Conservation (phyloP, 37 sponge, comb jelly and placozoan species). For the Mnemiopsis leidyi region DNA sequence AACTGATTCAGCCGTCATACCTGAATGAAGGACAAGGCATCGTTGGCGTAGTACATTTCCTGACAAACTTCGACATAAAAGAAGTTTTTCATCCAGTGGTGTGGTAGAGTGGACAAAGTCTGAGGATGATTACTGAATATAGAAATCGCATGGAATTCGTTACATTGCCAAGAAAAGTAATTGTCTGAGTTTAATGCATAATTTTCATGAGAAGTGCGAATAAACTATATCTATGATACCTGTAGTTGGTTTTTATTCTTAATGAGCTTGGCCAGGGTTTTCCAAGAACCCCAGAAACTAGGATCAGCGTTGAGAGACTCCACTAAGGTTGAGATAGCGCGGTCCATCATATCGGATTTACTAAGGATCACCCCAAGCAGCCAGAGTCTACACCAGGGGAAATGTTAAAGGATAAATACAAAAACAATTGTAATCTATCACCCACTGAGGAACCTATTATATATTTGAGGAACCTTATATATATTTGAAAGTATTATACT, state of each 20-base stretch:
- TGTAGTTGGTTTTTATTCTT: slow-evolving; percentile 50
- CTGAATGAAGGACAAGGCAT: slow-evolving; percentile 74
- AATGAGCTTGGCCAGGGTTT: slow-evolving; percentile 18
- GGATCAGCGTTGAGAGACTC: slow-evolving; percentile 34
- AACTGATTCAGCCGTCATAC: too few species aligned
- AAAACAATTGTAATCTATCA: too few species aligned
- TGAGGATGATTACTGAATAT: neutral
- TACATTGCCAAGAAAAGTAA: too few species aligned
- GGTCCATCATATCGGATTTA: neutral
- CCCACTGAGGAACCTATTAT: too few species aligned
- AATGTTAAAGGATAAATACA: too few species aligned
- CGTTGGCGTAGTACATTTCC: slow-evolving; percentile 73
- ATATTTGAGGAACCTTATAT: too few species aligned
- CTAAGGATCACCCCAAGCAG: slow-evolving; percentile 9
- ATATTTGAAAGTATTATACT: too few species aligned
- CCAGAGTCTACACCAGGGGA: neutral
- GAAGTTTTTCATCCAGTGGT: slow-evolving; percentile 88
- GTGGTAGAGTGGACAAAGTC: slow-evolving; percentile 66
- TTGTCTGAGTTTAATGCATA: too few species aligned
- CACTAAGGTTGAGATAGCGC: neutral
- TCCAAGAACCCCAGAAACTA: slow-evolving; percentile 22
- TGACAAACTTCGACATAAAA: slow-evolving; percentile 76
- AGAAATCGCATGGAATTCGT: neutral
- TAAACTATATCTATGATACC: neutral
- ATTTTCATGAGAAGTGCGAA: too few species aligned